These are phyloP conservation scores for Ptychoptera contaminata DNA, from an alignment of 2,888 invertebrate species.

Conservation along the genomic window DNA sequence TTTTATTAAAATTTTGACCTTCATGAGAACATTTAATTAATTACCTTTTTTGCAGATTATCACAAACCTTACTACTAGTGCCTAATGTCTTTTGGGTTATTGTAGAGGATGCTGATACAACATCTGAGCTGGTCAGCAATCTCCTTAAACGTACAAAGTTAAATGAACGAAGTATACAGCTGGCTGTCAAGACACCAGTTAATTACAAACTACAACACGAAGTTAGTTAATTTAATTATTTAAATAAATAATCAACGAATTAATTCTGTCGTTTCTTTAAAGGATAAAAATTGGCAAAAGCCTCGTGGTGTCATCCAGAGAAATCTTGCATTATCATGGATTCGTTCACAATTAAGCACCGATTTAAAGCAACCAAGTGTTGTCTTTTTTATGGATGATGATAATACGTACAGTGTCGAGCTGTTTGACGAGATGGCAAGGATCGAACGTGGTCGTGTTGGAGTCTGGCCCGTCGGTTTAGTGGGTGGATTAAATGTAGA, in stretches of 20 bases:
- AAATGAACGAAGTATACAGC: constrained; percentile 36
- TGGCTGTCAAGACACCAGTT: constrained; percentile 53
- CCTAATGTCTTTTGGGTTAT: constrained; percentile 88
- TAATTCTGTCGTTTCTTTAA: constrained; percentile 10
- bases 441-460: constrained; percentile 53
- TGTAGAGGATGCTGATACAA: constrained; percentile 66
- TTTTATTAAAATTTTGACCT: constrained; percentile 19
- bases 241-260: constrained; percentile 13
- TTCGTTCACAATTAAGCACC: constrained; percentile 29
- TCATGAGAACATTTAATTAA: neutral
- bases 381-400: constrained; percentile 94
- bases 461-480: constrained; percentile 91
- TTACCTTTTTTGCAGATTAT: constrained; percentile 41
- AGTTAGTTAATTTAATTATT: constrained; percentile 17
- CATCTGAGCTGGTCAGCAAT: constrained; percentile 53
- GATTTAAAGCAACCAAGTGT: constrained; percentile 31
- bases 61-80: constrained; percentile 72
- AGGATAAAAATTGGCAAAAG: constrained; percentile 57
- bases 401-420: constrained; percentile 82
- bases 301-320: constrained; percentile 85
- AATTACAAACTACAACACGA: constrained; percentile 49
- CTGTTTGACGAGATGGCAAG: constrained; percentile 80
- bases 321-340: constrained; percentile 72
- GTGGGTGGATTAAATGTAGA: constrained; percentile 92
- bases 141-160: constrained; percentile 38